Evolutionary conservation across 2,113 vertebrate species (phyloP).

Genomic region (Scomber scombrus): DNA sequence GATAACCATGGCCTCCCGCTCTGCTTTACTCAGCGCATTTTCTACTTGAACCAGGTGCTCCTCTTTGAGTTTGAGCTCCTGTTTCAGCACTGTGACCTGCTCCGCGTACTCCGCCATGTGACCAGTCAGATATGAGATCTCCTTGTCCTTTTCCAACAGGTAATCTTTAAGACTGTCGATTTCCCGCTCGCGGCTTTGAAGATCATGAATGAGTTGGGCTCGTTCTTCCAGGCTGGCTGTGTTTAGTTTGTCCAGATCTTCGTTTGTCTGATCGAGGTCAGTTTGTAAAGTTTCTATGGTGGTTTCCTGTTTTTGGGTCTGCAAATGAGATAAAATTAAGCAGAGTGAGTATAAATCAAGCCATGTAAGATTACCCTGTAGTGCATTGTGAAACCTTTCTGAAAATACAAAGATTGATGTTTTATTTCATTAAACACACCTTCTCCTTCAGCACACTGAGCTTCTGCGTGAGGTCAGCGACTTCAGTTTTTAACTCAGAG

Average conservation of each 20-base stretch:
- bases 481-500: constrained; percentile 82
- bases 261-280: constrained; percentile 91
- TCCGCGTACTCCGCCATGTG: constrained; percentile 87
- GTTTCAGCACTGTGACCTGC: constrained; percentile 85
- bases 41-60: constrained; percentile 85
- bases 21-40: constrained; percentile 82
- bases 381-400: background rate
- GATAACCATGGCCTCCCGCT: constrained; percentile 82
- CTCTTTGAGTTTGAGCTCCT: constrained; percentile 86
- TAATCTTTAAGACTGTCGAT: constrained; percentile 89
- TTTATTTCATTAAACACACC: constrained; percentile 72
- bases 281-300: constrained; percentile 84
- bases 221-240: constrained; percentile 89
- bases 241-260: constrained; percentile 92
- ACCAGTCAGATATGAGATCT: constrained; percentile 82
- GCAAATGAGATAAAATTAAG: constrained; percentile 20
- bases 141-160: constrained; percentile 88
- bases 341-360: background rate
- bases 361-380: background rate
- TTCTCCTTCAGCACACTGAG: constrained; percentile 87
- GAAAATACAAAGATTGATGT: background rate
- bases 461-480: constrained; percentile 87
- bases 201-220: constrained; percentile 90
- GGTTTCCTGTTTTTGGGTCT: constrained; percentile 87
- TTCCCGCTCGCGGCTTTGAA: constrained; percentile 92